phyloP scores from a whole-genome alignment of 2,888 invertebrate genomes.

The Lamproptera curius region DNA sequence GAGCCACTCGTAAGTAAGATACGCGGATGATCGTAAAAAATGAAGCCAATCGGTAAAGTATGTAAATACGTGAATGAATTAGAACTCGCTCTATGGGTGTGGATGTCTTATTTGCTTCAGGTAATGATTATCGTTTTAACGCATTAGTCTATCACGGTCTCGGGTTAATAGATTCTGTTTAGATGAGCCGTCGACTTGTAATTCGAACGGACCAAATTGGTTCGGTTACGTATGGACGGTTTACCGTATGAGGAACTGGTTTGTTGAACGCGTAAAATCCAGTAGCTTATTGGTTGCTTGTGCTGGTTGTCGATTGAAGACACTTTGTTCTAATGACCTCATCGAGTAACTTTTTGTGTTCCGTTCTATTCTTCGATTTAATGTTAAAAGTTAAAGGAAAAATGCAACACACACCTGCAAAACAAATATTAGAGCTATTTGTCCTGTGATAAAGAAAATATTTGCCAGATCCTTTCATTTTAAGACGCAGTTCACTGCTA shows the following conservation, averaged over 20 bases:
- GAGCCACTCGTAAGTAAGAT: not conserved
- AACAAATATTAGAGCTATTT: no score
- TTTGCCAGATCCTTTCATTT: no score
- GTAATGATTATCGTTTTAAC: not conserved
- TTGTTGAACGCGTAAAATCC: no score
- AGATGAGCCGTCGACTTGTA: not conserved
- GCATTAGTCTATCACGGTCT: not conserved
- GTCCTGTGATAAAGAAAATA: no score
- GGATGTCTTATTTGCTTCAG: slow-evolving; percentile 10
- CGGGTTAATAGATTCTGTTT: not conserved
- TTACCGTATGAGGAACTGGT: not conserved
- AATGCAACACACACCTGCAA: no score
- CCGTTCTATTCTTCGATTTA: no score
- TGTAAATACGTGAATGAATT: slow-evolving; percentile 5
- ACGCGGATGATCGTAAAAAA: slow-evolving; percentile 16
- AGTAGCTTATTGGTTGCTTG: no score
- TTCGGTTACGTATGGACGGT: not conserved
- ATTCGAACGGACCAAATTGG: not conserved
- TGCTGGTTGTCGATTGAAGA: no score
- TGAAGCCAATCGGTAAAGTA: slow-evolving; percentile 11
- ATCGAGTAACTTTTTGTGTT: no score
- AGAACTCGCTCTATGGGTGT: slow-evolving; percentile 1
- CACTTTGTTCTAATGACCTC: no score
- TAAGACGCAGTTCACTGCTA: no score
- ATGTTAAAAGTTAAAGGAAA: no score